Evolutionary conservation across 2,797 vertebrate species (phyloP).

Genomic region (Enteromius anoplus): DNA sequence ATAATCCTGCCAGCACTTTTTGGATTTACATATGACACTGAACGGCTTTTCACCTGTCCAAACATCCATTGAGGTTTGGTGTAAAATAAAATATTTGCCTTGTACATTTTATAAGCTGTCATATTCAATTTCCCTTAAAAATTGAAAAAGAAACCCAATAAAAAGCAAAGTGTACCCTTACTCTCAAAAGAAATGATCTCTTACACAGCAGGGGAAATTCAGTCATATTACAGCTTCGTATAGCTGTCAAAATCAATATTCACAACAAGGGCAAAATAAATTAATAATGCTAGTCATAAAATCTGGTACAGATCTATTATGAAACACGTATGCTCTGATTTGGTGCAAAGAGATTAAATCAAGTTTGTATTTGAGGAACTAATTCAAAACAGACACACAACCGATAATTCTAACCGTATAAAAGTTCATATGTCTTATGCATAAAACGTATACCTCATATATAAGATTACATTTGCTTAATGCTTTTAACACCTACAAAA

Average conservation of each 20-base stretch:
- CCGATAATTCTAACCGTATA: not conserved
- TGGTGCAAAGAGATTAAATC: not conserved
- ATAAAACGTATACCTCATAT: not conserved
- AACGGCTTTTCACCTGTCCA: slow-evolving; percentile 33
- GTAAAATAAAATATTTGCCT: slow-evolving; percentile 45
- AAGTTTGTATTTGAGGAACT: not conserved
- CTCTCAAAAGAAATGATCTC: slow-evolving; percentile 5
- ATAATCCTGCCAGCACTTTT: slow-evolving; percentile 7
- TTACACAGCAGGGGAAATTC: slow-evolving; percentile 10
- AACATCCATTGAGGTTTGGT: slow-evolving; percentile 29
- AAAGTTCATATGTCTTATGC: not conserved
- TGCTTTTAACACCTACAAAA: not conserved
- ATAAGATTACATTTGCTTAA: not conserved
- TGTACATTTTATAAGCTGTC: slow-evolving; percentile 49
- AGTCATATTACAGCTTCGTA: slow-evolving; percentile 18
- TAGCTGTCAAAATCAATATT: slow-evolving; percentile 48
- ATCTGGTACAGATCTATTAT: not conserved
- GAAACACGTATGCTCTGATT: not conserved
- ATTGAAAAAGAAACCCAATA: slow-evolving; percentile 45
- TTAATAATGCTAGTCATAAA: not conserved
- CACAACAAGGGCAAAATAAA: slow-evolving; percentile 6
- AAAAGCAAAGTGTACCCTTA: not conserved
- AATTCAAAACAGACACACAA: not conserved
- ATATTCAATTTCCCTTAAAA: slow-evolving; percentile 57
- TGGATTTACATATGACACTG: not conserved